A percentile compares a stretch with the other conserved stretches of the same genome.
Evolutionary conservation across 2,113 vertebrate genomes (phyloP).

Genomic region (Psittacula cyanocephala): DNA sequence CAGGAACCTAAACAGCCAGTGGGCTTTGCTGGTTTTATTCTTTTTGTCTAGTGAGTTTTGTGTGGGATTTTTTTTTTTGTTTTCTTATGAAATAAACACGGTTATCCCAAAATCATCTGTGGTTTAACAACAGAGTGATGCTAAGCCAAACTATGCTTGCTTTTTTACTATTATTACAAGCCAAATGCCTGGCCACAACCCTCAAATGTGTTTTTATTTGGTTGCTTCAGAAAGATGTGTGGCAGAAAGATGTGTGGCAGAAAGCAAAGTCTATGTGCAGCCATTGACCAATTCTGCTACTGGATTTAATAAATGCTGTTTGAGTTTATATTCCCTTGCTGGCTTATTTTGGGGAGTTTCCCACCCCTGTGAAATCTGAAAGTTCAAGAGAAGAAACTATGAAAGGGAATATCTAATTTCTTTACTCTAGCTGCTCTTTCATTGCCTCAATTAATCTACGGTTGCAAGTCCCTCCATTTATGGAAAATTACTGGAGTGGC

Average conservation of each 20-base stretch:
- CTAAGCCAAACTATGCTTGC: neutral
- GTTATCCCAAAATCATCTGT: neutral
- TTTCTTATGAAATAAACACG: neutral
- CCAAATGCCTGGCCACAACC: neutral
- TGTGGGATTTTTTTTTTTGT: neutral
- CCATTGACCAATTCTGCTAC: neutral
- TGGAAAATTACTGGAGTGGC: slow-evolving; percentile 33
- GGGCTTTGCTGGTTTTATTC: neutral
- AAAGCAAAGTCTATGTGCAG: neutral
- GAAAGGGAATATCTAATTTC: slow-evolving; percentile 59
- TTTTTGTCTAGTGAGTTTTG: neutral
- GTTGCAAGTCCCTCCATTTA: slow-evolving; percentile 37
- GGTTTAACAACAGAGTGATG: neutral
- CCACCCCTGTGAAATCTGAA: slow-evolving; percentile 33
- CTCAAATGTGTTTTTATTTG: neutral
- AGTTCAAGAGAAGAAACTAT: slow-evolving; percentile 37
- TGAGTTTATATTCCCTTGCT: slow-evolving; percentile 29
- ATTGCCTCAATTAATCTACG: slow-evolving; percentile 39
- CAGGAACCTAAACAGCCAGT: neutral
- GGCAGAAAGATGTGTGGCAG: neutral
- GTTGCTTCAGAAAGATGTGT: neutral
- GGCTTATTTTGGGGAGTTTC: slow-evolving; percentile 1
- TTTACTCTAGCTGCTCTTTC: slow-evolving; percentile 38
- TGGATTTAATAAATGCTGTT: slow-evolving; percentile 32
- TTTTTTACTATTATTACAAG: neutral